Evolutionary conservation across 2,797 vertebrate genomes (phyloP), one percentile per base, ranked within the genome.

Genomic region (Sebastes trivittatus): DNA sequence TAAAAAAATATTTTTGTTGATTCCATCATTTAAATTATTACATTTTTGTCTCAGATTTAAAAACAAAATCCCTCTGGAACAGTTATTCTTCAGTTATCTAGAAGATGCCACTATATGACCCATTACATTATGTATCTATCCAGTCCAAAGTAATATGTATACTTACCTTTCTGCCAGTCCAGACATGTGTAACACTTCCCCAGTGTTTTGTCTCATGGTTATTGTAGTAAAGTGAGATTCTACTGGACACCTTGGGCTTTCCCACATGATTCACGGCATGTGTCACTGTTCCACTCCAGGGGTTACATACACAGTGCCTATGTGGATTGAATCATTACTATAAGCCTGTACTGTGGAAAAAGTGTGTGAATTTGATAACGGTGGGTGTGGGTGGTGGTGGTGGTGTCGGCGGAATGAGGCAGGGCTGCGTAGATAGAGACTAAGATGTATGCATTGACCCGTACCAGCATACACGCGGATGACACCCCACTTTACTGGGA

Each of bases 201-300:
- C 59, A 58, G 32, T 46, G 61, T 65, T 81, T 75, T 54, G 52
- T 88, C 73, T 87, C 49, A 10, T 71, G 67, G 30, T 84, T 84
- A 64, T 80, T 82, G 72, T 87, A 78, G 88, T 84, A 71, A 87
- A 83, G 72, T 74, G 84, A 89, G 85, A 83, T 83, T 83, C 59
- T 58, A 42, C 69, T 82, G 88, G 89, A 87, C 90, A 92, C 79
- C 81, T 87, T 88, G 93, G 95, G 94, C 88, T 94, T 95, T 89
- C 94, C 94, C 91, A 81, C 82, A 92, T 95, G 94, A 95, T 90
- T 95, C 94, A 93, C 89, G 52, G 88, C 83, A 80, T 93, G 92
- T 95, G 92, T 95, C 93, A 95, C 83, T 71, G 81, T 86, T 91
- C 63, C 87, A 85, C 88, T 92, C 81, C 72, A 80, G 88, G 87